Evolutionary conservation across 1,140 invertebrate species (phyloP).

Genomic region (Watersipora subatra): DNA sequence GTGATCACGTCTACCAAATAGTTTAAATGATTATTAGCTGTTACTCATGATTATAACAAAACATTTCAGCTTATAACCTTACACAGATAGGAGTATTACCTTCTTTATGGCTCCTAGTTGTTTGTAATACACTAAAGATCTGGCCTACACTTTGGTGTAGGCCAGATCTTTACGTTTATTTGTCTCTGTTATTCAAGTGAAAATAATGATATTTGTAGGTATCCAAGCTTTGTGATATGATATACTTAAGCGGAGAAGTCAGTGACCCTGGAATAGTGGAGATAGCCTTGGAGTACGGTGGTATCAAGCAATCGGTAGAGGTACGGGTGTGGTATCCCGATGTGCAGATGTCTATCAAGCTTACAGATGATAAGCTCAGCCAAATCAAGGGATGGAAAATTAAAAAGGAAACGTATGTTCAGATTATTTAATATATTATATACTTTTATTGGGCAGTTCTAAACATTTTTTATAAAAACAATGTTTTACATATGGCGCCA

Average conservation of each 20-base stretch:
- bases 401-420: conserved; percentile 46
- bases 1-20: too few relatives aligned
- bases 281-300: conserved; percentile 81
- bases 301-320: conserved; percentile 67
- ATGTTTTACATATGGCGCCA: too few relatives aligned
- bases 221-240: conserved; percentile 12
- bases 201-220: background rate
- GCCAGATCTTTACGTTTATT: too few relatives aligned
- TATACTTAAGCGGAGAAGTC: conserved; percentile 63
- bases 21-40: too few relatives aligned
- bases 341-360: conserved; percentile 73
- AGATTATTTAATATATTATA: conserved; percentile 1
- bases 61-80: too few relatives aligned
- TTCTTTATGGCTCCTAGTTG: too few relatives aligned
- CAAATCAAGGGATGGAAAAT: conserved; percentile 78
- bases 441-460: background rate
- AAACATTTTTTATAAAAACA: too few relatives aligned
- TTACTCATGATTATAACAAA: too few relatives aligned
- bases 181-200: too few relatives aligned
- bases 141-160: too few relatives aligned
- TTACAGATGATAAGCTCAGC: conserved; percentile 73
- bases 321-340: conserved; percentile 96
- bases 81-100: too few relatives aligned
- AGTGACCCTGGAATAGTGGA: conserved; percentile 85
- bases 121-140: too few relatives aligned